phyloP scores from a whole-genome alignment of 2,797 vertebrate species.

The Sebastes iracundus region DNA sequence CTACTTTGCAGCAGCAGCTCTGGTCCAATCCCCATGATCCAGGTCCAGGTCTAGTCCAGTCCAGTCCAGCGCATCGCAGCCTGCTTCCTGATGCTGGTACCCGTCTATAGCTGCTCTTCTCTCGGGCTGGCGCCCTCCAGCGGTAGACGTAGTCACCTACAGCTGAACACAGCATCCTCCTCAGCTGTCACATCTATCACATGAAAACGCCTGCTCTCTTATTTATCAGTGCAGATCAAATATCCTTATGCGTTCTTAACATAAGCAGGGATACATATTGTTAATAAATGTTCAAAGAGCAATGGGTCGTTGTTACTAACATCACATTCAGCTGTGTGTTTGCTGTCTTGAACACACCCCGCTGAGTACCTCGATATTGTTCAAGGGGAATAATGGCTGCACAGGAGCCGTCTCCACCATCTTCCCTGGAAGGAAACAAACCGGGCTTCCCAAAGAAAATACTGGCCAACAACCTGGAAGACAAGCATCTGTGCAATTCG shows the following conservation, averaged over 20 bases:
- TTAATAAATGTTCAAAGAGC: background rate
- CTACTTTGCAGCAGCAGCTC: background rate
- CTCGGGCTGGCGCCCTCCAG: slow-evolving; percentile 24
- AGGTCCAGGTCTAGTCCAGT: background rate
- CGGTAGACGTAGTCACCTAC: slow-evolving; percentile 21
- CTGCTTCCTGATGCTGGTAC: slow-evolving; percentile 20
- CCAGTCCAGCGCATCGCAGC: background rate
- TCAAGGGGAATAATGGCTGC: slow-evolving; percentile 89
- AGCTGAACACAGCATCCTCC: slow-evolving; percentile 34
- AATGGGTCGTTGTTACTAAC: slow-evolving; percentile 36
- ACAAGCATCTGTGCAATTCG: slow-evolving; percentile 94
- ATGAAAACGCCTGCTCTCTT: slow-evolving; percentile 3
- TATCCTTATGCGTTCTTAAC: background rate
- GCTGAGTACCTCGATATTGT: slow-evolving; percentile 65
- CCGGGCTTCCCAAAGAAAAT: slow-evolving; percentile 94
- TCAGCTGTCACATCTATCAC: slow-evolving; percentile 41
- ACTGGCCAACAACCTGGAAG: slow-evolving; percentile 90
- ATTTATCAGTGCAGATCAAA: background rate
- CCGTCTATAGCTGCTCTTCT: background rate
- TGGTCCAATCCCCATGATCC: background rate
- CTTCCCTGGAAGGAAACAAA: slow-evolving; percentile 91
- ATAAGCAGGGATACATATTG: background rate
- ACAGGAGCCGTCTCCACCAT: slow-evolving; percentile 89
- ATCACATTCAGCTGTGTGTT: slow-evolving; percentile 25
- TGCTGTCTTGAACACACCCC: slow-evolving; percentile 74